phyloP scores from a whole-genome alignment of 1,140 invertebrate genomes.

The Caerostris extrusa region DNA sequence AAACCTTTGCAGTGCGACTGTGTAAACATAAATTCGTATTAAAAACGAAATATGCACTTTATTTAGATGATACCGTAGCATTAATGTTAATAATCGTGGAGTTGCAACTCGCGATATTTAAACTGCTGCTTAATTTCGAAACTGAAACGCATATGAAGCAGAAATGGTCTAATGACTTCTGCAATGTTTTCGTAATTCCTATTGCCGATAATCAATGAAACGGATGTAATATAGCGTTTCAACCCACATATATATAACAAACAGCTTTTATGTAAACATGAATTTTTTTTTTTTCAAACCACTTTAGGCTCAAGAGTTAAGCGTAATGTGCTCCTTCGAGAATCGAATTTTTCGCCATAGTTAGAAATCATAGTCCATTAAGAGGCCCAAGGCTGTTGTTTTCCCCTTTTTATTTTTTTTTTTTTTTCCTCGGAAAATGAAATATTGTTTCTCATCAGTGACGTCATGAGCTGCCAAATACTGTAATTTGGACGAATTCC shows the following conservation, averaged over 20 bases:
- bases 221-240: background rate
- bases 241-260: no score
- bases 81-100: no score
- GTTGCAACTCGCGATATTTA: no score
- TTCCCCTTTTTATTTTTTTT: background rate
- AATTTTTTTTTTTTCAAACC: background rate
- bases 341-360: background rate
- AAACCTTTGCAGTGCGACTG: no score
- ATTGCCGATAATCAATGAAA: background rate
- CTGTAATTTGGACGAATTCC: background rate
- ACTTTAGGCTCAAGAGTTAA: background rate
- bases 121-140: no score
- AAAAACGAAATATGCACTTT: no score
- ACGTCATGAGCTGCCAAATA: constrained; percentile 9
- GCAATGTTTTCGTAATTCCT: background rate
- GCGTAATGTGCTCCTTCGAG: background rate
- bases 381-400: background rate
- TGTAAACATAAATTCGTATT: no score
- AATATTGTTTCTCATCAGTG: constrained; percentile 12
- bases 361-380: background rate
- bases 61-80: no score
- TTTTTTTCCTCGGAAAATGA: background rate
- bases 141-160: no score
- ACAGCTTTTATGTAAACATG: background rate
- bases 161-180: no score